Evolutionary conservation across 1,140 invertebrate genomes (phyloP), one percentile per base, ranked within the genome.

Genomic region (Pinna nobilis): DNA sequence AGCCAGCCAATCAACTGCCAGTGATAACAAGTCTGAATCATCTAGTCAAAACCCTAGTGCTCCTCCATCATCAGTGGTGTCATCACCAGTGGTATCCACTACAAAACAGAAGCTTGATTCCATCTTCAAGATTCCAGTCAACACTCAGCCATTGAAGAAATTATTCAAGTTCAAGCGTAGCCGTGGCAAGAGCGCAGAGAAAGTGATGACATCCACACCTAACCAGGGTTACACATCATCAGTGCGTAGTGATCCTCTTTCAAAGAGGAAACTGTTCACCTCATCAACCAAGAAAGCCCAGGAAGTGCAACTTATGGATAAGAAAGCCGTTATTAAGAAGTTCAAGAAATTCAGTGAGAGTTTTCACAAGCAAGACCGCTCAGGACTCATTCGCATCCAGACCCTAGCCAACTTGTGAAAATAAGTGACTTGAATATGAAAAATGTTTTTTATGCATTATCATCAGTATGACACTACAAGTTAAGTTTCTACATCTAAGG

Each of bases 261-360:
- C 77, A n/a, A 79, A 77, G 69, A 66, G 77, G 11, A 78, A 82
- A 50, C 66, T 81, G 37, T 84, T 79, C 70, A 53, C 39, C 25
- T 57, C 55, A 11, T 63, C 60, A 4, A 50, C 70, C 25, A 70
- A 66, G 35, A 33, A 41, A 20, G 53, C 70, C 28, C 50, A 53
- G 7, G 79, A 81, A 18, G 76, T 78, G 28, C 82, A 80, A 55
- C 78, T 83, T n/a, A 66, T 82, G 66, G 80, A 85, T 78, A 85
- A 85, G 57, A 84, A 81, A 70, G 81, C 83, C 47, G 73, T 86
- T 44, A 80, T 83, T 61, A 76, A 77, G 47, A 86, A 85, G 59
- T 81, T 86, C 33, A 78, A 78, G 60, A 82, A 79, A 55, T 85
- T 86, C 61, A 83, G 83, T 67, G 77, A 78, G 25, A 80, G 76